Conservation (phyloP, 2,113 vertebrate genomes). For the Oncorhynchus clarkii region DNA sequence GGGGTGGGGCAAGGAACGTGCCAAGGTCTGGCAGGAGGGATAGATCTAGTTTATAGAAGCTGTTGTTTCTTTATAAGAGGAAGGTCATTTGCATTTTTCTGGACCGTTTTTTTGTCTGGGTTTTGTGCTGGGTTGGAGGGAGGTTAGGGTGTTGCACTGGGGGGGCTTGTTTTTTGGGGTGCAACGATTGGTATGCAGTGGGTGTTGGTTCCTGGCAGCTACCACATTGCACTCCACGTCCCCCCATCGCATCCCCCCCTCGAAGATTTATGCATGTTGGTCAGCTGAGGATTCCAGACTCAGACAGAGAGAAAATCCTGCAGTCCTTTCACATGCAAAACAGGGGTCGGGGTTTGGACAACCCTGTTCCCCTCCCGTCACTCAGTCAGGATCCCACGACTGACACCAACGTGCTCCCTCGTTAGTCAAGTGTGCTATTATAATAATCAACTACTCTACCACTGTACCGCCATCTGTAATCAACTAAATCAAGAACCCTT, state of each 20-base stretch:
- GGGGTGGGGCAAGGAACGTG: no score
- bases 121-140: not conserved
- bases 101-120: not conserved
- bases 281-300: constrained; percentile 74
- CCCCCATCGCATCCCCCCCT: constrained; percentile 52
- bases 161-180: constrained; percentile 14
- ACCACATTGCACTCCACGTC: constrained; percentile 42
- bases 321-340: constrained; percentile 55
- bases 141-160: constrained; percentile 30
- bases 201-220: not conserved
- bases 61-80: not conserved
- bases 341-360: constrained; percentile 8
- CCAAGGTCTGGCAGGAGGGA: not conserved
- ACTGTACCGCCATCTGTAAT: constrained; percentile 48
- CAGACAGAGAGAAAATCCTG: not conserved
- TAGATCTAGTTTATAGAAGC: not conserved
- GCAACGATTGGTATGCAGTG: constrained; percentile 25
- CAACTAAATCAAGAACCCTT: constrained; percentile 51
- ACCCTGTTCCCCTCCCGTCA: constrained; percentile 35
- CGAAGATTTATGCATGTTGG: constrained; percentile 80
- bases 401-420: constrained; percentile 34
- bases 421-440: constrained; percentile 43
- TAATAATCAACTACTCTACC: constrained; percentile 49
- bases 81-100: not conserved
- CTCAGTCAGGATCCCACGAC: constrained; percentile 46